Evolutionary conservation across 2,113 vertebrate genomes (phyloP).

Genomic region (Rhynchomys soricoides): DNA sequence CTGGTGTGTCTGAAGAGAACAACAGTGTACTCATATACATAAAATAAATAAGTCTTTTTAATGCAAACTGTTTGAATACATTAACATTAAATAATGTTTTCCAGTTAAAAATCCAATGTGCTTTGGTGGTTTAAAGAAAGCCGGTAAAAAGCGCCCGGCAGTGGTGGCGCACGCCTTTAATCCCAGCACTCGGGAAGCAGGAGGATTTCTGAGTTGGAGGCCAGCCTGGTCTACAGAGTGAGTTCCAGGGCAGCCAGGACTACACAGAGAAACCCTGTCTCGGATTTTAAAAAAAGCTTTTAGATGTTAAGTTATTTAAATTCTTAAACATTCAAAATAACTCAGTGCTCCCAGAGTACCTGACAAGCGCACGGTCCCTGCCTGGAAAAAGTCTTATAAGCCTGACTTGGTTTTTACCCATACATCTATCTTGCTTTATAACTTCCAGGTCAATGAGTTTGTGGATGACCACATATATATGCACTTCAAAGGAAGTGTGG

Average conservation of each 20-base stretch:
- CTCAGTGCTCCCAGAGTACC: constrained; percentile 71
- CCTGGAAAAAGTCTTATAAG: constrained; percentile 77
- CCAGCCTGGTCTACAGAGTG: no score
- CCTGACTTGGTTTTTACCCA: constrained; percentile 80
- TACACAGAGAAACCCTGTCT: no score
- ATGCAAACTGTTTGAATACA: constrained; percentile 58
- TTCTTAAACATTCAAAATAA: constrained; percentile 84
- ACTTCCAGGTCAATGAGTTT: constrained; percentile 75
- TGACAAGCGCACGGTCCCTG: constrained; percentile 83
- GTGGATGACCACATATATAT: constrained; percentile 60
- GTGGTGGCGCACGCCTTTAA: no score
- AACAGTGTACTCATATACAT: no score
- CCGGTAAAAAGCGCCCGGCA: no score
- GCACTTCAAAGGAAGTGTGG: constrained; percentile 66
- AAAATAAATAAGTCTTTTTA: no score
- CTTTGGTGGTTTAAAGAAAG: not conserved
- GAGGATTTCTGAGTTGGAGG: no score
- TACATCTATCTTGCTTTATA: constrained; percentile 80
- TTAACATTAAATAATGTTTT: constrained; percentile 73
- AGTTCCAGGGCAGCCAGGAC: no score
- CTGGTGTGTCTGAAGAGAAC: no score
- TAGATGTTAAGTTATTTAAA: constrained; percentile 86
- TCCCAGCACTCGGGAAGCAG: no score
- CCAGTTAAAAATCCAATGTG: constrained; percentile 73
- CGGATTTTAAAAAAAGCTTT: constrained; percentile 54